These are phyloP conservation scores for Caenorhabditis uteleia DNA, from an alignment of 2,888 invertebrate genomes.

Conservation along the genomic window DNA sequence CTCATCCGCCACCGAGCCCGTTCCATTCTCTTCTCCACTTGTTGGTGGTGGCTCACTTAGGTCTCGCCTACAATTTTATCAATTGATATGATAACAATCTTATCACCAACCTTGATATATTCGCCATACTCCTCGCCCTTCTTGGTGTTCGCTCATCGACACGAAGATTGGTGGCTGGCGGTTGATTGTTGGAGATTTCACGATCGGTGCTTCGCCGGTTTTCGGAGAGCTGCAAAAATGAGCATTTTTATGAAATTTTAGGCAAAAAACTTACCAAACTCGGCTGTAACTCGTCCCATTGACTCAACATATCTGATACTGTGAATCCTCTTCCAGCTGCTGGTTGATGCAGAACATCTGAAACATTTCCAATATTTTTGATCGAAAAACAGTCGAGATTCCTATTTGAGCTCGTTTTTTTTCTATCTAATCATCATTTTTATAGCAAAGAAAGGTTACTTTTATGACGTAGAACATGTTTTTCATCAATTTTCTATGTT, in stretches of 20 bases:
- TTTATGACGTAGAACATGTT: too few species aligned
- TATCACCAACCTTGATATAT: slow-evolving; percentile 41
- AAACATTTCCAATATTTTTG: too few species aligned
- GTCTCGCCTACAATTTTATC: slow-evolving; percentile 32
- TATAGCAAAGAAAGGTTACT: slow-evolving; percentile 2
- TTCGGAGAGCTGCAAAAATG: slow-evolving; percentile 21
- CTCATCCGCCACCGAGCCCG: neutral
- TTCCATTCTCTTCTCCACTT: slow-evolving; percentile 24
- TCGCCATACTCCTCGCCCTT: slow-evolving; percentile 48
- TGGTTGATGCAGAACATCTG: slow-evolving; percentile 49
- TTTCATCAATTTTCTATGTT: neutral
- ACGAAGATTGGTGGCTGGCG: neutral
- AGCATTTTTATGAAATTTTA: neutral
- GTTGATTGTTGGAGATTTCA: slow-evolving; percentile 14
- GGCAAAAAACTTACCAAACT: slow-evolving; percentile 17
- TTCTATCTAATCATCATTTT: neutral
- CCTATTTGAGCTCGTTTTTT: too few species aligned
- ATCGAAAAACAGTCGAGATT: too few species aligned
- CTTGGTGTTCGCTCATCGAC: slow-evolving; percentile 40
- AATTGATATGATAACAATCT: neutral
- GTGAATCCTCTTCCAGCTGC: slow-evolving; percentile 54
- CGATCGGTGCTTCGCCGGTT: slow-evolving; percentile 37
- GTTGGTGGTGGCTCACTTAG: slow-evolving; percentile 50
- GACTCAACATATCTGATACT: slow-evolving; percentile 54
- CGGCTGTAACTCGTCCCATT: slow-evolving; percentile 49